Percentiles rank a stretch among this genome's conserved stretches.
phyloP scores from a whole-genome alignment of 2,113 vertebrate genomes.

The Lamprologus callipterus region DNA sequence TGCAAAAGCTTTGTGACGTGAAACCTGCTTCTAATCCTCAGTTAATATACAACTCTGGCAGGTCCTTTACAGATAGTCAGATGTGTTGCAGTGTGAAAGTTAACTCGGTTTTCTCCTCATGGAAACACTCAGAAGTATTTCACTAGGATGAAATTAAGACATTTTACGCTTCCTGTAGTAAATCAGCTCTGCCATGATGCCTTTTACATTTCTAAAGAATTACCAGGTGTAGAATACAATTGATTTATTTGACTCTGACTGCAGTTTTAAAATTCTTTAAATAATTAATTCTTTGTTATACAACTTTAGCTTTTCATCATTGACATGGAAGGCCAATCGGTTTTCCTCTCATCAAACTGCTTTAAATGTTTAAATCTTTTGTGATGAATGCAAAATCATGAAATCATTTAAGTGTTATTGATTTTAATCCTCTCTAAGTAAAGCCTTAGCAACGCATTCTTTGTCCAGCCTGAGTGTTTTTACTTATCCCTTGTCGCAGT shows the following conservation, averaged over 20 bases:
- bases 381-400: neutral
- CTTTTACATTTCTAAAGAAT: neutral
- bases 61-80: neutral
- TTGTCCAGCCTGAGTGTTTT: neutral
- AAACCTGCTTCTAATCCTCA: neutral
- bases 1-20: neutral
- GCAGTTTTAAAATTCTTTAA: neutral
- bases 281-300: neutral
- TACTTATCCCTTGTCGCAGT: neutral
- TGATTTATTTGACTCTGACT: neutral
- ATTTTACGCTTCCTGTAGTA: neutral
- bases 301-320: neutral
- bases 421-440: neutral
- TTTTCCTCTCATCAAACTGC: neutral
- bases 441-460: neutral
- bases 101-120: neutral
- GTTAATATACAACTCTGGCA: constrained; percentile 13
- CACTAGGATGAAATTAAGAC: neutral
- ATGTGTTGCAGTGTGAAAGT: neutral
- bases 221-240: neutral
- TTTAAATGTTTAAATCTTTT: neutral
- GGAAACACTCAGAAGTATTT: neutral
- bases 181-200: neutral
- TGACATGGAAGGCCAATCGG: neutral
- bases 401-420: neutral